Evolutionary conservation across 2,797 vertebrate genomes (phyloP).

Genomic region (Gadopsis marmoratus): DNA sequence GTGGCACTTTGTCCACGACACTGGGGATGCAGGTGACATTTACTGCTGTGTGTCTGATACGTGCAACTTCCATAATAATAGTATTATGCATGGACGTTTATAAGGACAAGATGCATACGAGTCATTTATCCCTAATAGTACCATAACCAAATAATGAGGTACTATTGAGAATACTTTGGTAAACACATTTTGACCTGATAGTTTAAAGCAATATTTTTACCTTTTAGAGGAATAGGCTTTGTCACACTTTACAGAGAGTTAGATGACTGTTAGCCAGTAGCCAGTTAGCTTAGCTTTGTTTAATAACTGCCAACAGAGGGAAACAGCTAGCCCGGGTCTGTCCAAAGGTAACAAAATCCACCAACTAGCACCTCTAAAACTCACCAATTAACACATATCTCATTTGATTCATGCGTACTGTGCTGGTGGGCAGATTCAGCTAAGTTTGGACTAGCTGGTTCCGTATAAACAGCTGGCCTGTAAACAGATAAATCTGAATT

Average conservation of each 20-base stretch:
- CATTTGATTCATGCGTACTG: not conserved
- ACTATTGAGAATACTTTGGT: not conserved
- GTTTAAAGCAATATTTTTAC: conserved; percentile 9
- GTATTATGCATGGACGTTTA: not conserved
- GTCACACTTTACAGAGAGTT: conserved; percentile 3
- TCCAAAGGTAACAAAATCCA: not conserved
- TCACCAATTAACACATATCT: not conserved
- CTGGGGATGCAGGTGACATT: not conserved
- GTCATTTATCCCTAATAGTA: not conserved
- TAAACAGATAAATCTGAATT: too few relatives aligned
- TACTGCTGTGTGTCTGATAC: conserved; percentile 10
- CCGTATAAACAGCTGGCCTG: too few relatives aligned
- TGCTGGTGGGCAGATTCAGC: not conserved
- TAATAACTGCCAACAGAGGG: not conserved
- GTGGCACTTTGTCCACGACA: not conserved
- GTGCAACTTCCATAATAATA: not conserved
- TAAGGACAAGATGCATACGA: not conserved
- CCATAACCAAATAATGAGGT: conserved; percentile 5
- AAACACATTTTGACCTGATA: conserved; percentile 1
- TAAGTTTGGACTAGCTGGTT: fast-evolving
- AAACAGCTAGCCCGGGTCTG: not conserved
- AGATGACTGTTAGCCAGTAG: not conserved
- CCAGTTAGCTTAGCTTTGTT: not conserved
- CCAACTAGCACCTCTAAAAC: not conserved
- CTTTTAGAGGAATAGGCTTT: not conserved